Base-by-base conservation (phyloP, 2,888 invertebrate genomes). In the Pyrrhia umbra region DNA sequence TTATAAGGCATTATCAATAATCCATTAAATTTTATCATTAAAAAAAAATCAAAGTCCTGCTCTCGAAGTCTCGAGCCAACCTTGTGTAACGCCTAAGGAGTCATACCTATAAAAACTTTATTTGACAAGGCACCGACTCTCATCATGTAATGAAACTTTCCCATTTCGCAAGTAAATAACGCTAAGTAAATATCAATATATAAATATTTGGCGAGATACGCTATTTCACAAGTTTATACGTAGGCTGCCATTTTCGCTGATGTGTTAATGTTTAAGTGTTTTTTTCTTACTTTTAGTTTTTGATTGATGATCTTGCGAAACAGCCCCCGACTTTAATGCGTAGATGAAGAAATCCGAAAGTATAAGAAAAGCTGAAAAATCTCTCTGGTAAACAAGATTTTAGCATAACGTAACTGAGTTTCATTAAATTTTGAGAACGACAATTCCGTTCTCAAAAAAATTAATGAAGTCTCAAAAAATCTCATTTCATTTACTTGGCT, bases 121-220 rank as follows among this genome's bases (percentile, higher is more conserved):
- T 56, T 56, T 46, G 46, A 40, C 9, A 10, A 46, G 37, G 16
- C 18, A 23, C 15, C 45, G 34, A 13, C 37, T 46, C 23, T 56
- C 55, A 56, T 56, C 55, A 6, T 46, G 37, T 37, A 37, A 56
- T 45, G 34, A 45, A 56, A 56, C 55, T 46, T 54, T 56, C 46
- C 37, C 46, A 46, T 56, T 46, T 56, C 55, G 10, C 15, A 37
- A 56, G 55, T 37, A 34, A 34, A 34, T 34, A 34, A 34, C 5
- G 34, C 34, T n/a, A 34, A 34, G 34, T 34, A n/a, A 34, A 34
- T 34, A 34, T n/a, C n/a, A 34, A 23, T 30, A 30, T 13, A n/a
- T n/a, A 3, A 34, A 34, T 34, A n/a, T 34, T 34, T 30, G 2
- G 34, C n/a, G 34, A 34, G 34, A 34, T 34, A 34, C 34, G n/a